Conservation (phyloP, 2,113 vertebrate genomes). For the Tachuris rubrigastra region DNA sequence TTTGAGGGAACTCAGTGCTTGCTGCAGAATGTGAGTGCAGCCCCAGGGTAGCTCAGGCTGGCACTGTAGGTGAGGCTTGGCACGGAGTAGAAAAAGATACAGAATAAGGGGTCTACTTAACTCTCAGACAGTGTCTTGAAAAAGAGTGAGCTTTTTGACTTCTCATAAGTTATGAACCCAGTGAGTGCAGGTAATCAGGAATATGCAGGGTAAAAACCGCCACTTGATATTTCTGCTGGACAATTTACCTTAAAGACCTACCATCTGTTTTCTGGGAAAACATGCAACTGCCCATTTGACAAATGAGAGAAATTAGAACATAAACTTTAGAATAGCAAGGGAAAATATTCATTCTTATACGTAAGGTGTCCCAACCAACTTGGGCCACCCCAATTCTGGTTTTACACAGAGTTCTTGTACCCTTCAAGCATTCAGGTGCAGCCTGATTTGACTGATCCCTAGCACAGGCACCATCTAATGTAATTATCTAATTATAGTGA, state of each 20-base stretch:
- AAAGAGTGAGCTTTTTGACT: background rate
- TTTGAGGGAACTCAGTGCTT: background rate
- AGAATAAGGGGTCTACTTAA: background rate
- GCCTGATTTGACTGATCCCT: background rate
- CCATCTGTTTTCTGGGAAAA: background rate
- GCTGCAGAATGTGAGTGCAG: background rate
- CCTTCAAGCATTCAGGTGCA: background rate
- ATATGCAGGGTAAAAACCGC: background rate
- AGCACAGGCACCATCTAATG: background rate
- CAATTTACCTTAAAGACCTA: background rate
- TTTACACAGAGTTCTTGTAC: background rate
- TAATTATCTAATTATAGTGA: background rate
- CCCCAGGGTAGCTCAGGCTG: background rate
- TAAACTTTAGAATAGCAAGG: background rate
- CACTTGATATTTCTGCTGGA: background rate
- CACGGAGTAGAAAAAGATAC: background rate
- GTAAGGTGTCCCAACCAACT: background rate
- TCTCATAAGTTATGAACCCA: background rate
- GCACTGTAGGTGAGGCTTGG: background rate
- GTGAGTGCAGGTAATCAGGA: background rate
- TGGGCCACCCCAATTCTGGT: background rate
- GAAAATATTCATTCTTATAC: background rate
- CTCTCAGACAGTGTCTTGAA: background rate
- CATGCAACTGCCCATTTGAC: accelerated
- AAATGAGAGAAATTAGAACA: background rate